Percentiles rank a stretch among this genome's conserved stretches.
Evolutionary conservation across 2,113 vertebrate species (phyloP).

Genomic region (Anser brachyrhynchus): DNA sequence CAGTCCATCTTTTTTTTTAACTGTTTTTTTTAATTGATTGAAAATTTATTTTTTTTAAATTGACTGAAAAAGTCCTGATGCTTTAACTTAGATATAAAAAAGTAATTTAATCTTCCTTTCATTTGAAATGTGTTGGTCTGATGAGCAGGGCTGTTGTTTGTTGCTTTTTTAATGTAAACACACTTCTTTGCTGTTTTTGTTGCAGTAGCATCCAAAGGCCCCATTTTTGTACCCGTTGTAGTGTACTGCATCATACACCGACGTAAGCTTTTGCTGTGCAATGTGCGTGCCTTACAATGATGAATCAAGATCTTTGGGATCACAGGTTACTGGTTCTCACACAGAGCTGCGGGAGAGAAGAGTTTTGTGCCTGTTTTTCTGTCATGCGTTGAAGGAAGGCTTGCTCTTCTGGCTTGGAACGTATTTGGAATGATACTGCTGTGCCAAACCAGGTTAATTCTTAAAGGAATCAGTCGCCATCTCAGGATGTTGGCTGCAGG

Average conservation of each 20-base stretch:
- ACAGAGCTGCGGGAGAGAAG: not conserved
- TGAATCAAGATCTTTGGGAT: not conserved
- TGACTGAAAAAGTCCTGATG: not conserved
- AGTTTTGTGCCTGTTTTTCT: not conserved
- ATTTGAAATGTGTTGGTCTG: not conserved
- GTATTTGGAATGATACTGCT: not conserved
- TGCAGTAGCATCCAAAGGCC: not conserved
- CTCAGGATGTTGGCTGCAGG: not conserved
- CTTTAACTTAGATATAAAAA: not conserved
- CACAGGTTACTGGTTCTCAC: not conserved
- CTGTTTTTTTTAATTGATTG: not conserved
- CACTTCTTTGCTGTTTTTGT: not conserved
- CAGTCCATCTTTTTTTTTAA: not conserved
- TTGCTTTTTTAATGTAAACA: not conserved
- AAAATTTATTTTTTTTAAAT: not conserved
- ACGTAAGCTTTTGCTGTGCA: not conserved
- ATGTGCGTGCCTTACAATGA: not conserved
- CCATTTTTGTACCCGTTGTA: not conserved
- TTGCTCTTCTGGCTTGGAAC: not conserved
- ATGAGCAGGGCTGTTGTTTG: not conserved
- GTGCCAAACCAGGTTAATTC: conserved; percentile 18
- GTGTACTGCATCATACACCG: not conserved
- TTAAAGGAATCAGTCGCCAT: not conserved
- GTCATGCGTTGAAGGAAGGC: not conserved
- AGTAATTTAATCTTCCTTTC: not conserved